Evolutionary conservation across 2,888 invertebrate species (phyloP), one percentile per base, ranked within the genome.

Genomic region (Blera fallax): DNA sequence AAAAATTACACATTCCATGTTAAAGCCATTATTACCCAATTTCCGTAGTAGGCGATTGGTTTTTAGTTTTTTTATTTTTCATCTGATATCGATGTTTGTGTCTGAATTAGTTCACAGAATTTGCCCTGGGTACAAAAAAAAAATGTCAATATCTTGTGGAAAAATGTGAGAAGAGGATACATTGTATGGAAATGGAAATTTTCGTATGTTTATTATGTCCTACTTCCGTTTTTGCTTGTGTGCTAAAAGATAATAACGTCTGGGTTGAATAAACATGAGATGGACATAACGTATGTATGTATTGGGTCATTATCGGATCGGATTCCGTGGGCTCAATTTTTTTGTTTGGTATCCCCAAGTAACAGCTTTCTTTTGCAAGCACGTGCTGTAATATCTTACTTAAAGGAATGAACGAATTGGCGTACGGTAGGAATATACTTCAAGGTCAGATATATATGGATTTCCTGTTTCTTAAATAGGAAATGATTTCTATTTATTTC

Each of bases 11-110:
- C 67, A 74, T 84, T 84, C 80, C 62, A 69, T 84, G 64, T 43
- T 74, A 69, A 37, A 24, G 69, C 64, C 67, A 74, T 84, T 80
- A 84, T 74, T 80, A 80, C 84, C 84, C 74, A 80, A 80, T 84
- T 84, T 56, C 32, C 18, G 50, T 74, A 40, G 73, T 73, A 56
- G 73, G 40, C 48, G 32, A 74, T 80, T 67, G 60, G 34, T 60
- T 34, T 78, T 70, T 52, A 48, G 21, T 69, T 40, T 37, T 54
- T n/a, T 34, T 40, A 24, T 24, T 24, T 24, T 24, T 24, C n/a
- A n/a, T 24, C 4, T 24, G 2, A 4, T 52, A 10, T 43, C 14
- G 27, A 29, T 50, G 21, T 14, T 29, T 64, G 27, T 48, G 34
- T 24, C 56, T 24, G 14, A 48, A 37, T 72, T 64, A 37, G 21